A percentile compares a stretch with the other conserved stretches of the same genome.
phyloP scores from a whole-genome alignment of 2,797 vertebrate genomes.

The Heterohyrax brucei region DNA sequence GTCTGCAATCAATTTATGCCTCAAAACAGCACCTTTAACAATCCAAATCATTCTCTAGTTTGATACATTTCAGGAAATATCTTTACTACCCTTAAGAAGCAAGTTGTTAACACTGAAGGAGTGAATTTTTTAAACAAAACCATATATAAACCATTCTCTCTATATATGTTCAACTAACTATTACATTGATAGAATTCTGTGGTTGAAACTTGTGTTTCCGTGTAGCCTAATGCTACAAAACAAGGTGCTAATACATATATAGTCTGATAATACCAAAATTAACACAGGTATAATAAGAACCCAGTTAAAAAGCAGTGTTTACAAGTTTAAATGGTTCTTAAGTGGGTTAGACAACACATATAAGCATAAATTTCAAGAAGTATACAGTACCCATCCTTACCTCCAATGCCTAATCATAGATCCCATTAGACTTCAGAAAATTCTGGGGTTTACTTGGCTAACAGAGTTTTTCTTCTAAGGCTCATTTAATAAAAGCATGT shows the following conservation, averaged over 20 bases:
- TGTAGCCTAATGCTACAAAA: neutral
- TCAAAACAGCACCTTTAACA: neutral
- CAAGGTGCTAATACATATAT: slow-evolving; percentile 20
- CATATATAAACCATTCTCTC: slow-evolving; percentile 8
- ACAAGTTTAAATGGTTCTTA: slow-evolving; percentile 14
- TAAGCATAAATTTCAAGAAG: slow-evolving; percentile 22
- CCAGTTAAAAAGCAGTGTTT: slow-evolving; percentile 22
- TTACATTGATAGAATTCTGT: slow-evolving; percentile 19
- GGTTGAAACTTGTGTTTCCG: slow-evolving; percentile 35
- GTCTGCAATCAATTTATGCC: neutral
- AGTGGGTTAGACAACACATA: neutral
- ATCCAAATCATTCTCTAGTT: neutral
- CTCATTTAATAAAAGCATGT: slow-evolving; percentile 66
- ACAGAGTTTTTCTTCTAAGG: slow-evolving; percentile 55
- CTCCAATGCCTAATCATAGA: neutral
- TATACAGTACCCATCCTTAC: neutral
- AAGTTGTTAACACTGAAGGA: slow-evolving; percentile 44
- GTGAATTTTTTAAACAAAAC: slow-evolving; percentile 46
- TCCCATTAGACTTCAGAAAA: slow-evolving; percentile 9
- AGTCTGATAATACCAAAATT: slow-evolving; percentile 55
- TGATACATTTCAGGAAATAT: slow-evolving; percentile 59
- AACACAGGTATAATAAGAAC: slow-evolving; percentile 52
- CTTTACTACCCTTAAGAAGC: slow-evolving; percentile 49
- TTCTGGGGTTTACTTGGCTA: neutral
- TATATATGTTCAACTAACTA: slow-evolving; percentile 33